Evolutionary conservation across 2,113 vertebrate species (phyloP).

Genomic region (Festucalex cinctus): DNA sequence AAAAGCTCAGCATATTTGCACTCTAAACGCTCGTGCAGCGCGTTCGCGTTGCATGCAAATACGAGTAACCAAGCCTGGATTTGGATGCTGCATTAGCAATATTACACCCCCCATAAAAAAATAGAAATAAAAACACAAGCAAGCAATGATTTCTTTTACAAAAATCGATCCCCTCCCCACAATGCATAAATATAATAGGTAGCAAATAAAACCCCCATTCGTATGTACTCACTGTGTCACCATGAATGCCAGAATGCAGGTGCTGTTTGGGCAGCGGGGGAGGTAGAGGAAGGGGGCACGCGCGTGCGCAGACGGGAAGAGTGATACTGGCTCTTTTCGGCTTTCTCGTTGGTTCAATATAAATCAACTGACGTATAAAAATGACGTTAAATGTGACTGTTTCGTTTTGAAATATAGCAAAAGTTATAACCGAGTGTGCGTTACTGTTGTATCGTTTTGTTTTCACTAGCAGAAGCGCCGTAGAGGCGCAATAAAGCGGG

Average conservation of each 20-base stretch:
- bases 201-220: not conserved
- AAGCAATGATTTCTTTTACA: not conserved
- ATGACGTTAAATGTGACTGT: not conserved
- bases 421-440: not conserved
- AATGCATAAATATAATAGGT: not conserved
- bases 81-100: not conserved
- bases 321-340: not conserved
- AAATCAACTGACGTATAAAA: not conserved
- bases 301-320: not conserved
- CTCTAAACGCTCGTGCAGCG: not conserved
- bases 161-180: not conserved
- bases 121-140: not conserved
- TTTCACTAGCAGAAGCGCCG: not conserved
- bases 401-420: not conserved
- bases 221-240: slow-evolving; percentile 68
- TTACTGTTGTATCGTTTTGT: not conserved
- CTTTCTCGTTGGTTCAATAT: not conserved
- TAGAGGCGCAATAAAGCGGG: not conserved
- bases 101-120: not conserved
- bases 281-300: not conserved
- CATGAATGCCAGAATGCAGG: slow-evolving; percentile 71
- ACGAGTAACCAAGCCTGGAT: not conserved
- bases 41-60: not conserved
- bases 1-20: not conserved
- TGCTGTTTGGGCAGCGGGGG: slow-evolving; percentile 15